Evolutionary conservation across 2,888 invertebrate genomes (phyloP).

Genomic region (Trichogramma dendrolimi): DNA sequence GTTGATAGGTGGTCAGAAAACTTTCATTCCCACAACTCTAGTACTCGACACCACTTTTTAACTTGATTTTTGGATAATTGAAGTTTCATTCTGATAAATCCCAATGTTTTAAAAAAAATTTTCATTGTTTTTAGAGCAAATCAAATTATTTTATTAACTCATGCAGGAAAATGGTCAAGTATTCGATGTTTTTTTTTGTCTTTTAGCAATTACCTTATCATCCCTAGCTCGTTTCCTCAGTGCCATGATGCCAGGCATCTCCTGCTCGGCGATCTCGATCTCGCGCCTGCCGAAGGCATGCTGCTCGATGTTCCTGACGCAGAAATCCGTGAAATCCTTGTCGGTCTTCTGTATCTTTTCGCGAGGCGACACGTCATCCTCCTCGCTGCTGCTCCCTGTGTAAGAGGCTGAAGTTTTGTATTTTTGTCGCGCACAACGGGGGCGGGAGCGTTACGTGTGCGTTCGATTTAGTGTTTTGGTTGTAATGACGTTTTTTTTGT

Average conservation of each 20-base stretch:
- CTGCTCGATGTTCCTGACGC: slow-evolving; percentile 89
- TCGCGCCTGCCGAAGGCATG: slow-evolving; percentile 91
- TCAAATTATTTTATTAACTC: background rate
- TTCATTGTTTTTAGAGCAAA: background rate
- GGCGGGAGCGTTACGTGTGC: too few species aligned
- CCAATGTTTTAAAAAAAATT: background rate
- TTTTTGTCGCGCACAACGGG: slow-evolving; percentile 8
- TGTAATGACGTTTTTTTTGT: background rate
- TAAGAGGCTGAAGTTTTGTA: slow-evolving; percentile 50
- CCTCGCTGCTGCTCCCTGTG: slow-evolving; percentile 87
- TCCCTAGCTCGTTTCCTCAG: slow-evolving; percentile 85
- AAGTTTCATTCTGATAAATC: background rate
- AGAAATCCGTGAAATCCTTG: slow-evolving; percentile 82
- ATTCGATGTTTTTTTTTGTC: too few species aligned
- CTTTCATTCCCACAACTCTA: too few species aligned
- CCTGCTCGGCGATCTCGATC: slow-evolving; percentile 97
- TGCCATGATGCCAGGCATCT: slow-evolving; percentile 98
- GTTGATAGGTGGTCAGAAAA: too few species aligned
- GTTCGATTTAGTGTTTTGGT: too few species aligned
- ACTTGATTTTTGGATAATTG: too few species aligned
- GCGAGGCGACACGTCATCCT: slow-evolving; percentile 88
- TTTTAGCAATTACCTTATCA: slow-evolving; percentile 65
- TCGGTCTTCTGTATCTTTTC: slow-evolving; percentile 88
- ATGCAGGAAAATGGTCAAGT: background rate
- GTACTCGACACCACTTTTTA: too few species aligned